Base-by-base conservation (phyloP, 2,888 invertebrate species). In the Cephonodes hylas region DNA sequence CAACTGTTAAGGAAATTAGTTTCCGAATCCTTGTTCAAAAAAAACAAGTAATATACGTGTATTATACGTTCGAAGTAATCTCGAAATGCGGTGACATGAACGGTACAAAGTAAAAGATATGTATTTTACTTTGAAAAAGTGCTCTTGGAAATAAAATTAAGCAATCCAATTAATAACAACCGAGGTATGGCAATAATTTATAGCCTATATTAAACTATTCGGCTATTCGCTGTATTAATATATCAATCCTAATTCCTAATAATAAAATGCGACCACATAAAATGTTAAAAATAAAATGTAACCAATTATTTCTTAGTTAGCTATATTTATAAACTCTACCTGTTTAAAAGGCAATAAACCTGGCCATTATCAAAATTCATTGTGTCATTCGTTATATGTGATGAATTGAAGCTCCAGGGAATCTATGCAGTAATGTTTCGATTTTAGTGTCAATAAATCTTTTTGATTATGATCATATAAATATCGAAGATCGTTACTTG, bases 401-500 rank as follows among this genome's bases (percentile, higher is more conserved):
- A 59, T 59, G 58, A 48, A 62, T 62, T 46, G 25, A 31, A 53
- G 53, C 48, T 53, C 22, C 25, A 53, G 60, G 42, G 48, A 42
- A 42, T 59, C n/a, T 56, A 44, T 42, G 42, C 27, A 61, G 20
- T 61, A 56, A 61, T 31, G 56, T 27, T 62, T 62, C 53, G 13
- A 46, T 62, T 58, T 62, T 38, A 62, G n/a, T 62, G 25, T 58
- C 58, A 46, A 62, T 62, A 62, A 62, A 58, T 62, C 62, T 46
- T 42, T 58, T 48, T 34, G 25, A 58, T 62, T 62, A 62, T 34
- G 38, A 48, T 46, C 23, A 60, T 60, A 60, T 44, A 59, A 44
- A 44, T 53, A 53, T 53, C 27, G 53, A 31, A 53, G 27, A 31
- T 53, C 27, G 31, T 53, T 53, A 31, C 18, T 31, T 53, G 31